Evolutionary conservation across 2,797 vertebrate species (phyloP), one percentile per base, ranked within the genome.

Genomic region (Helicolenus hilgendorfi): DNA sequence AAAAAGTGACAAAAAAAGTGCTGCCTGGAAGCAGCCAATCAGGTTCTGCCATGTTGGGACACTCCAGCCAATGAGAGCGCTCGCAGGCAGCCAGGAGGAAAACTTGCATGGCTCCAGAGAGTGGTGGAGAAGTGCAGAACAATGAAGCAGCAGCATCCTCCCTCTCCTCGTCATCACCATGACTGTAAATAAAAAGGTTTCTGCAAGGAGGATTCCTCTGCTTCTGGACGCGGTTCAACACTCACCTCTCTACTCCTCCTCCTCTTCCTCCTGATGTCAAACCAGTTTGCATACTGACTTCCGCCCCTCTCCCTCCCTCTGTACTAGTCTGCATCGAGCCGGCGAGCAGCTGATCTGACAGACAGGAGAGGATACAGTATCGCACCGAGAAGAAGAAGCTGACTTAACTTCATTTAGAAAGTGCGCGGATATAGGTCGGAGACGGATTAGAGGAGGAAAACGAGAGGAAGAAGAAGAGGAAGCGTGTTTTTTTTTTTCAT

Each of bases 11-110:
- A n/a, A 63, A 70, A 41, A 75, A 79, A 11, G 36, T 72, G 71
- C 71, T 31, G 22, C 14, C 11, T 2, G 18, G 5, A 18, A 35
- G 1, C 90, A 92, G 33, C 97, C 97, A 98, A 98, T 98, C 92
- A 92, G 63, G 22, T 33, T 11, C 78, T 98, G 98, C 97, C 98
- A 98, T 98, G 98, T 98, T 97, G 97, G 97, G 96, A 95, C 64
- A 41, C 11, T 55, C 18, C 87, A 85, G 74, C 97, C 97, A 98
- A 98, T 98, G 15, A 75, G 22, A 72, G 79, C 67, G 62, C 85
- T 56, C 38, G 14, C 38, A 41, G 38, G 38, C 55, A 22, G 68
- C 63, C 62, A 24, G 65, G 71, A 94, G 85, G 87, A 56, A 76
- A 96, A 93, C 89, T 92, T 83, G 86, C 78, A 77, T 14, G 82